Percentiles rank a stretch among this genome's conserved stretches.
Evolutionary conservation across 2,113 vertebrate genomes (phyloP).

Genomic region (Otocyon megalotis): DNA sequence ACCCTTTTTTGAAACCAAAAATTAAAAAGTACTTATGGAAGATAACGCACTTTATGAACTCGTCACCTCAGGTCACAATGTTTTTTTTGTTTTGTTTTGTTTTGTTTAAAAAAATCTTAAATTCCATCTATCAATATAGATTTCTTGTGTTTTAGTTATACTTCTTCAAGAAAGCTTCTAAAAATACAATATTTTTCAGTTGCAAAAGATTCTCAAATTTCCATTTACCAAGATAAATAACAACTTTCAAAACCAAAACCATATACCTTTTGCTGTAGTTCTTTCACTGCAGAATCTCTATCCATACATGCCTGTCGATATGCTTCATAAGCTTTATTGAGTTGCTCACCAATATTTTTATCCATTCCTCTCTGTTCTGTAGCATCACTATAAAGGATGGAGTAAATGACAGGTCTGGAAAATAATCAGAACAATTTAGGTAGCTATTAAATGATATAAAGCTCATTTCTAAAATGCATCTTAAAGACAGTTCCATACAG

Average conservation of each 20-base stretch:
- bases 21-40: slow-evolving; percentile 48
- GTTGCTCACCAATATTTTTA: slow-evolving; percentile 97
- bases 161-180: slow-evolving; percentile 66
- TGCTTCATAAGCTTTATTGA: slow-evolving; percentile 99
- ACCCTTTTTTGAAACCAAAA: slow-evolving; percentile 10
- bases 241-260: slow-evolving; percentile 55
- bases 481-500: background rate
- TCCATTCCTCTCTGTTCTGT: slow-evolving; percentile 94
- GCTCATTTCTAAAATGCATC: slow-evolving; percentile 30
- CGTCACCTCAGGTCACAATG: slow-evolving; percentile 12
- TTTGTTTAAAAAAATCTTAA: background rate
- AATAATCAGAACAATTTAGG: slow-evolving; percentile 77
- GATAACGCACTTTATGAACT: background rate
- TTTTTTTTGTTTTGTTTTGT: background rate
- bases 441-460: slow-evolving; percentile 53
- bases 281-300: slow-evolving; percentile 93
- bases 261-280: slow-evolving; percentile 94
- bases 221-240: background rate
- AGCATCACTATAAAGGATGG: slow-evolving; percentile 93
- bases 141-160: slow-evolving; percentile 26
- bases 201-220: slow-evolving; percentile 69
- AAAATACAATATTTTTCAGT: background rate
- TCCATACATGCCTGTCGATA: slow-evolving; percentile 97
- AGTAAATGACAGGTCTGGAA: slow-evolving; percentile 83
- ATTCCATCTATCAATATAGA: slow-evolving; percentile 55